These are phyloP conservation scores for Lasioglossum marginatum DNA, from an alignment of 2,888 invertebrate genomes.

Conservation along the genomic window DNA sequence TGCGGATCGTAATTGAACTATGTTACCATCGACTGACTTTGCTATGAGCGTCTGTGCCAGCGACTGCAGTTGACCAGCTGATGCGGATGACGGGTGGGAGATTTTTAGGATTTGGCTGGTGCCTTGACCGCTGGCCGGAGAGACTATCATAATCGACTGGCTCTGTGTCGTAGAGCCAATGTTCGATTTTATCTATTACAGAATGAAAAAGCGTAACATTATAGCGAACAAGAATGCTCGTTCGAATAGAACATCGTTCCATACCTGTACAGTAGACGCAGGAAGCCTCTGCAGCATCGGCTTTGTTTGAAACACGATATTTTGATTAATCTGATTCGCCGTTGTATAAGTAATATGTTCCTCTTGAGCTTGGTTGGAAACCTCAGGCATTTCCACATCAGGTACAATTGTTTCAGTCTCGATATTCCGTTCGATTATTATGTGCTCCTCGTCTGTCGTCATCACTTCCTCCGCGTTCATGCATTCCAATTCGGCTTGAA, in stretches of 20 bases:
- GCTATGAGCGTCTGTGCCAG: slow-evolving; percentile 83
- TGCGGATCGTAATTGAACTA: slow-evolving; percentile 82
- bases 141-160: slow-evolving; percentile 83
- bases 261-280: slow-evolving; percentile 79
- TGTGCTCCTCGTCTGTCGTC: slow-evolving; percentile 78
- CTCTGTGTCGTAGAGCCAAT: slow-evolving; percentile 78
- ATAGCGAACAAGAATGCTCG: neutral
- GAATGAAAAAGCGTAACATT: slow-evolving; percentile 19
- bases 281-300: slow-evolving; percentile 82
- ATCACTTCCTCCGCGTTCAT: slow-evolving; percentile 83
- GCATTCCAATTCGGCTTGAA: slow-evolving; percentile 84
- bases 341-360: slow-evolving; percentile 80
- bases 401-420: slow-evolving; percentile 77
- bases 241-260: neutral
- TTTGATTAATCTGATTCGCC: slow-evolving; percentile 79
- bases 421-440: slow-evolving; percentile 69
- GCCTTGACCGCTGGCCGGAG: slow-evolving; percentile 82
- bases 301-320: slow-evolving; percentile 82
- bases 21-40: slow-evolving; percentile 82
- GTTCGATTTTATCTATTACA: slow-evolving; percentile 77
- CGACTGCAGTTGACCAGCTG: slow-evolving; percentile 81
- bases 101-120: slow-evolving; percentile 83
- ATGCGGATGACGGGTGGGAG: slow-evolving; percentile 82
- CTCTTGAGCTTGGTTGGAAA: slow-evolving; percentile 75
- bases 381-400: slow-evolving; percentile 81